Base-by-base conservation (phyloP, 2,888 invertebrate genomes). In the Brenthis ino region DNA sequence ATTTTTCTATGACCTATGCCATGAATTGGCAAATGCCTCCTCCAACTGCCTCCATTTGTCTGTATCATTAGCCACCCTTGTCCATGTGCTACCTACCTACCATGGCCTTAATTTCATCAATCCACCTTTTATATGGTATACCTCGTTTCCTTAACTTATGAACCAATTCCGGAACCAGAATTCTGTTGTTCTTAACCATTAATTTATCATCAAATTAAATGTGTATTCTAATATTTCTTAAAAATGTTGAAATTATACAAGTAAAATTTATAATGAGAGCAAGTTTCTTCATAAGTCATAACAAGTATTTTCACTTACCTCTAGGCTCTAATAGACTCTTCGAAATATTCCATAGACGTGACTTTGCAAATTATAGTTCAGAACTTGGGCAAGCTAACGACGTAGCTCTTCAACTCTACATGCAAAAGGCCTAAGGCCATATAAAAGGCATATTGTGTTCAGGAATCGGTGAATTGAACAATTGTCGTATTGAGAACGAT, bases 391-490 rank as follows among this genome's bases (percentile, higher is more conserved):
- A 5, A 60, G 48, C 50, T 60, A 60, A 60, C 60, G 48, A 60
- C 20, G 28, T 16, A 50, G 28, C 50, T 60, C 48, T 48, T 37
- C 37, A 37, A 37, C 37, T 37, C 37, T 37, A 4, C 11, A 58
- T 28, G 58, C 20, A 47, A 43, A 47, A 48, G 28, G 48, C 60
- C n/a, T 48, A n/a, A 48, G 60, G 48, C 28, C 50, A n/a, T 28
- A 60, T 60, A 50, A 60, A 60, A 50, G 60, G n/a, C 60, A n/a
- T 60, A 60, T 60, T 60, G 60, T 57, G 33, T 14, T 28, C 48
- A 28, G 60, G 28, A 48, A n/a, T 60, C 37, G 37, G 37, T 37
- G 37, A 37, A 37, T 37, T 37, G 37, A 37, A 8, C 37, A 37
- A 37, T 37, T 37, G 37, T 37, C 8, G 8, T 5, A 8, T 37